Percentiles rank a stretch among this genome's conserved stretches.
Evolutionary conservation across 2,113 vertebrate genomes (phyloP).

Genomic region (Ascaphus truei): DNA sequence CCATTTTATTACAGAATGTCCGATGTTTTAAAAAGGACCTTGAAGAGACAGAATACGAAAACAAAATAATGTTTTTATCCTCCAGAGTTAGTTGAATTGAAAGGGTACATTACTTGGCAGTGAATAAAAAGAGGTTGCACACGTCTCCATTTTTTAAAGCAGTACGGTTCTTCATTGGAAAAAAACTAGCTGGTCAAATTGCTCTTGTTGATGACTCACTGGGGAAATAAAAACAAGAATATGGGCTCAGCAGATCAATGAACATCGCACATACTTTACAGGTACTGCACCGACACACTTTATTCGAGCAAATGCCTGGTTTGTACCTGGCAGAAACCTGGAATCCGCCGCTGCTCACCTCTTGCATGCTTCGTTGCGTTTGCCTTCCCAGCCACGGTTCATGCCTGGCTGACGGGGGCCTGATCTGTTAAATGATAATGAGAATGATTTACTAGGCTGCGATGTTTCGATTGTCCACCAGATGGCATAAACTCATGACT

Average conservation of each 20-base stretch:
- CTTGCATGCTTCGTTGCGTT: too few species aligned
- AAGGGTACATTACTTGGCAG: not conserved
- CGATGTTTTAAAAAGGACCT: not conserved
- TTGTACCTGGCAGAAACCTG: too few species aligned
- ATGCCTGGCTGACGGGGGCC: too few species aligned
- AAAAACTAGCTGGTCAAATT: not conserved
- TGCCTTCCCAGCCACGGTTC: too few species aligned
- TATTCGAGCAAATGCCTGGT: too few species aligned
- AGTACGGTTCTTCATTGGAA: not conserved
- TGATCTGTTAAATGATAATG: too few species aligned
- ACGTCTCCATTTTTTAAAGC: not conserved
- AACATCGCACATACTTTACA: too few species aligned
- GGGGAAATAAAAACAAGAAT: not conserved
- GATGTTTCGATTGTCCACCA: too few species aligned
- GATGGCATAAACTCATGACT: too few species aligned
- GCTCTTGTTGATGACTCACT: not conserved
- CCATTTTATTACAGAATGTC: slow-evolving; percentile 4
- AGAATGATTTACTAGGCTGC: too few species aligned
- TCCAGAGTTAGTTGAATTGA: not conserved
- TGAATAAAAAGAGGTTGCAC: not conserved
- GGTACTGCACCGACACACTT: too few species aligned
- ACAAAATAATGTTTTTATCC: not conserved
- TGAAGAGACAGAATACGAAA: not conserved
- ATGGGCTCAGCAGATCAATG: not conserved
- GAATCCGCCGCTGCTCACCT: too few species aligned